Evolutionary conservation across 2,888 invertebrate species (phyloP).

Genomic region (Dynastes maya): DNA sequence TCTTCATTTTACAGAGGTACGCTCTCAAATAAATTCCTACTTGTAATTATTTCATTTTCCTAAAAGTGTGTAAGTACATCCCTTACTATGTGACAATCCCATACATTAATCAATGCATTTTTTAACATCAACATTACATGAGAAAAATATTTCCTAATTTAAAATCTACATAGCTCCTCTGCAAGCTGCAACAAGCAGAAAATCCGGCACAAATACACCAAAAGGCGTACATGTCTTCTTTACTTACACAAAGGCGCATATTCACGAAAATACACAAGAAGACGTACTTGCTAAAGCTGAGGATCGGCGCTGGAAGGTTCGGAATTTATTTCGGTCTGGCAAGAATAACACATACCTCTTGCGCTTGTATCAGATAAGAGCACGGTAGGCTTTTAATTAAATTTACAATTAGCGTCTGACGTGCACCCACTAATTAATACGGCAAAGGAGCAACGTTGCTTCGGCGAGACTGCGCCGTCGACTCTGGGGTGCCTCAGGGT

Average conservation of each 20-base stretch:
- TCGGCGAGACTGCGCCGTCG: constrained; percentile 28
- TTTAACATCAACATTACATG: neutral
- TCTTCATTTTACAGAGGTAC: too few relatives aligned
- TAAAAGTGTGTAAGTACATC: too few relatives aligned
- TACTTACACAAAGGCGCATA: constrained; percentile 7
- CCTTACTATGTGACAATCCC: too few relatives aligned
- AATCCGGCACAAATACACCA: constrained; percentile 6
- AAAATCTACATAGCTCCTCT: neutral
- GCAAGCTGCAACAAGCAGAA: neutral
- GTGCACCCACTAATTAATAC: constrained; percentile 70
- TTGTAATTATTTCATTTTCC: neutral
- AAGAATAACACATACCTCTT: constrained; percentile 66
- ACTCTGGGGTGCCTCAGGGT: constrained; percentile 40
- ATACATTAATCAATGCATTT: too few relatives aligned
- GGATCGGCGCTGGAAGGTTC: constrained; percentile 53
- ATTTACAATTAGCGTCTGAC: constrained; percentile 69
- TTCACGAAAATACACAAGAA: constrained; percentile 11
- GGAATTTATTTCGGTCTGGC: constrained; percentile 63
- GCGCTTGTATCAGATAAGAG: constrained; percentile 65
- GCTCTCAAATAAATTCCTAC: neutral
- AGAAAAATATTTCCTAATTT: neutral
- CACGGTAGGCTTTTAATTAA: constrained; percentile 68
- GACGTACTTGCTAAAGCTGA: constrained; percentile 6
- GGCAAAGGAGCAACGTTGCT: constrained; percentile 50
- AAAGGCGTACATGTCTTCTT: constrained; percentile 5